Conservation (phyloP, 2,888 invertebrate genomes). For the Melikaiella ostensackeni region DNA sequence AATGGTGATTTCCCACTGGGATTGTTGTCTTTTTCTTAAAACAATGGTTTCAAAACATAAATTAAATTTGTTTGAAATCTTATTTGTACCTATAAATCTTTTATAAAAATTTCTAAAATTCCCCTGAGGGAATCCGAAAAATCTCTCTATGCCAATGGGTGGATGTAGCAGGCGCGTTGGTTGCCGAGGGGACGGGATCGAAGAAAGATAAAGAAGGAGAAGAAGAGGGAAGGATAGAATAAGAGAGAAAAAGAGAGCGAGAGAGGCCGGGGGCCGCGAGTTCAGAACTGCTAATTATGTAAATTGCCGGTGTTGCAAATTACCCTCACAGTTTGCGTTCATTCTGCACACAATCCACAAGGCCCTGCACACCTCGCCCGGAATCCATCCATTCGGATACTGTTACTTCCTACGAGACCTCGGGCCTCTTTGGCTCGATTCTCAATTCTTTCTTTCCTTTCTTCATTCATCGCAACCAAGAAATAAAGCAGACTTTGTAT, state of each 20-base stretch:
- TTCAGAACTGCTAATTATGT: slow-evolving; percentile 77
- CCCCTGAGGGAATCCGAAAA: slow-evolving; percentile 51
- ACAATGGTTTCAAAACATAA: not conserved
- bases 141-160: slow-evolving; percentile 53
- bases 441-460: slow-evolving; percentile 55
- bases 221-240: slow-evolving; percentile 46
- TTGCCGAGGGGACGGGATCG: slow-evolving; percentile 22
- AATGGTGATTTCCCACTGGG: too few species aligned
- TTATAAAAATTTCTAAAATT: slow-evolving; percentile 50
- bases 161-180: slow-evolving; percentile 44
- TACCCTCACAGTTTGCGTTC: slow-evolving; percentile 77
- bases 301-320: slow-evolving; percentile 78
- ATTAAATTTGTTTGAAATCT: not conserved
- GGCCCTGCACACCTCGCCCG: slow-evolving; percentile 69
- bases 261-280: slow-evolving; percentile 68
- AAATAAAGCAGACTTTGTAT: slow-evolving; percentile 44
- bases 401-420: slow-evolving; percentile 67
- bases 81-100: slow-evolving; percentile 16
- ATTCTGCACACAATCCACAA: slow-evolving; percentile 76
- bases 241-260: slow-evolving; percentile 49
- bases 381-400: slow-evolving; percentile 71
- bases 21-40: too few species aligned
- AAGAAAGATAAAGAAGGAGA: slow-evolving; percentile 43
- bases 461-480: slow-evolving; percentile 59
- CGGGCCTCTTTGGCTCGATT: slow-evolving; percentile 51